phyloP scores from a whole-genome alignment of 2,113 vertebrate species.

The Lipotes vexillifer region DNA sequence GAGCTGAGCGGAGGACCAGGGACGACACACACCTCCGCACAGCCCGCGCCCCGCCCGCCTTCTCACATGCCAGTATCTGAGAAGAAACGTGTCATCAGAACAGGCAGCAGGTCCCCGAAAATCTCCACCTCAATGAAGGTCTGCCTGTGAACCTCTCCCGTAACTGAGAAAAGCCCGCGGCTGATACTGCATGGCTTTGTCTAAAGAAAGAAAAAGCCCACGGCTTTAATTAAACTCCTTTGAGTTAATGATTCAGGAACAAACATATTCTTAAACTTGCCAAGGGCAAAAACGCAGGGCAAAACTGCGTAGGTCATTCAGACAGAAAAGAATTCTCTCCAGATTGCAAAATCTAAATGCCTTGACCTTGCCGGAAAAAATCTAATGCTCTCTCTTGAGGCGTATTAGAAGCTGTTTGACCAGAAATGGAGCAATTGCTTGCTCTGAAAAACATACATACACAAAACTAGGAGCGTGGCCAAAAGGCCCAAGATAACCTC shows the following conservation, averaged over 20 bases:
- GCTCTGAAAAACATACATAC: background rate
- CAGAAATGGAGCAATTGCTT: background rate
- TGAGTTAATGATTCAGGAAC: fast-evolving
- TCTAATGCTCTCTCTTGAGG: background rate
- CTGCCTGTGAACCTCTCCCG: background rate
- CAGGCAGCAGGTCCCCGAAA: fast-evolving
- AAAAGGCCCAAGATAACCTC: fast-evolving
- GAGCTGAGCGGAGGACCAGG: fast-evolving
- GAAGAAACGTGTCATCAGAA: fast-evolving
- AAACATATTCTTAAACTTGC: background rate
- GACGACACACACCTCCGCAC: background rate
- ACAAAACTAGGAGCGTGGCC: fast-evolving
- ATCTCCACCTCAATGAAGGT: background rate
- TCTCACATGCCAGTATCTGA: fast-evolving
- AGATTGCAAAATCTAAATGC: background rate
- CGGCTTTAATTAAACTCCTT: fast-evolving
- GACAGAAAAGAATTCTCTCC: background rate
- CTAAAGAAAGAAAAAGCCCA: too few relatives aligned
- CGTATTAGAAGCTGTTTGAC: fast-evolving
- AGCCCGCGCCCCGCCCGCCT: fast-evolving
- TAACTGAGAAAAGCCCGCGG: fast-evolving
- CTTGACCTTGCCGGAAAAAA: background rate
- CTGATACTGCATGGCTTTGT: fast-evolving
- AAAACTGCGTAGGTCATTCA: fast-evolving
- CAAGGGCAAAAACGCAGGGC: background rate